phyloP scores from a whole-genome alignment of 1,140 invertebrate genomes.

The Ostrea edulis region DNA sequence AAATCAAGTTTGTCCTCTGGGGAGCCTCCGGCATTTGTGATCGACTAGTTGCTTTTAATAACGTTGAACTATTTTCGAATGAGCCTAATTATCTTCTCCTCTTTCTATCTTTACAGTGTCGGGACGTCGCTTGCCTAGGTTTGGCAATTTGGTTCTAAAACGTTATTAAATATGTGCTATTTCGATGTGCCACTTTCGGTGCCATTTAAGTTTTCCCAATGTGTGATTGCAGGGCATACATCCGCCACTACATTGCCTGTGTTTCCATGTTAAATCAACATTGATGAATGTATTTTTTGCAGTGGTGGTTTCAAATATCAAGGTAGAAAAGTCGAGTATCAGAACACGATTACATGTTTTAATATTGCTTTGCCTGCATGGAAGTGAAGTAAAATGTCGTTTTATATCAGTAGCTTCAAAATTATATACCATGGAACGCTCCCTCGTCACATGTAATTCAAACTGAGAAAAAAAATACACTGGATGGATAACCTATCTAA shows the following conservation, averaged over 20 bases:
- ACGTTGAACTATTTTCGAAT: conserved; percentile 37
- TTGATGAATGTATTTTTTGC: conserved; percentile 5
- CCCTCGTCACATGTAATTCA: neutral
- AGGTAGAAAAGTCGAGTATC: conserved; percentile 3
- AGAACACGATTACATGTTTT: neutral
- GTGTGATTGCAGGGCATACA: conserved; percentile 14
- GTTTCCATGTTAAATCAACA: conserved; percentile 26
- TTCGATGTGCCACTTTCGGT: conserved; percentile 5
- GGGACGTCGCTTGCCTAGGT: conserved; percentile 18
- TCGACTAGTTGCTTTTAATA: conserved; percentile 37
- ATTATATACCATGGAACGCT: neutral
- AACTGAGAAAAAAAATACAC: neutral
- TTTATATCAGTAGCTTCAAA: neutral
- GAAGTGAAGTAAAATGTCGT: neutral
- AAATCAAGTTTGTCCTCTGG: conserved; percentile 21
- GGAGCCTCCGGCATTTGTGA: conserved; percentile 20
- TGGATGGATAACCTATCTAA: neutral
- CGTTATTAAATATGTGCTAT: conserved; percentile 38
- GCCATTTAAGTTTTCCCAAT: conserved; percentile 21
- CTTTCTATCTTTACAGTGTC: conserved; percentile 5
- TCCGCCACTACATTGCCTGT: neutral
- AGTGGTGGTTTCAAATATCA: neutral
- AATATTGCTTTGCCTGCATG: neutral
- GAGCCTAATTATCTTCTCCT: conserved; percentile 25
- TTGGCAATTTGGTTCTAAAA: conserved; percentile 35